phyloP scores from a whole-genome alignment of 2,888 invertebrate genomes.

The Agrilus biguttatus region DNA sequence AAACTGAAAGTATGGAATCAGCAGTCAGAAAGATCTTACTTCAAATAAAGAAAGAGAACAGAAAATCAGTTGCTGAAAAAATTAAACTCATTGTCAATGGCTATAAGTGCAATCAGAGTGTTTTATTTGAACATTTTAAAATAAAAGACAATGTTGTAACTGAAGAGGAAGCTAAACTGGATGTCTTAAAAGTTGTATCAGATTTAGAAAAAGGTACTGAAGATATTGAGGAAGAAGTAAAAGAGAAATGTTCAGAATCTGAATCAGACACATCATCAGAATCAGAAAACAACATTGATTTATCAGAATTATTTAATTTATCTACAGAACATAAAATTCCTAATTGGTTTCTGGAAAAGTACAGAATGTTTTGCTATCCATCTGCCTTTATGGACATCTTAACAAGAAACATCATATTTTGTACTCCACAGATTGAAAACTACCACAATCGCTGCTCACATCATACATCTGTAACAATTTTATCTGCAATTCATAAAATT shows the following conservation, averaged over 20 bases:
- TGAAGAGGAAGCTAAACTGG: conserved; percentile 3
- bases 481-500: conserved; percentile 41
- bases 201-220: conserved; percentile 10
- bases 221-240: conserved; percentile 8
- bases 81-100: conserved; percentile 49
- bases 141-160: conserved; percentile 9
- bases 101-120: conserved; percentile 44
- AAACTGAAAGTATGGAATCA: conserved; percentile 51
- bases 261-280: too few relatives aligned
- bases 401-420: conserved; percentile 47
- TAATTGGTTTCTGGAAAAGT: conserved; percentile 49
- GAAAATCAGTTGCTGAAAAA: conserved; percentile 37
- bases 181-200: conserved; percentile 6
- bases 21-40: conserved; percentile 54
- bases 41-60: conserved; percentile 40
- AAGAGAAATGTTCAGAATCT: conserved; percentile 4
- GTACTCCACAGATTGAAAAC: conserved; percentile 59
- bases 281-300: too few relatives aligned
- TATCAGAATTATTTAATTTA: too few relatives aligned
- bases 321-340: conserved; percentile 27
- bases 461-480: conserved; percentile 42
- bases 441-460: conserved; percentile 44
- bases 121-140: conserved; percentile 43
- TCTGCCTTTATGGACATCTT: conserved; percentile 54
- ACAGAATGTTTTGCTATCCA: conserved; percentile 46